These are phyloP conservation scores for Tipula confusa DNA, from an alignment of 2,888 invertebrate species.

Conservation along the genomic window DNA sequence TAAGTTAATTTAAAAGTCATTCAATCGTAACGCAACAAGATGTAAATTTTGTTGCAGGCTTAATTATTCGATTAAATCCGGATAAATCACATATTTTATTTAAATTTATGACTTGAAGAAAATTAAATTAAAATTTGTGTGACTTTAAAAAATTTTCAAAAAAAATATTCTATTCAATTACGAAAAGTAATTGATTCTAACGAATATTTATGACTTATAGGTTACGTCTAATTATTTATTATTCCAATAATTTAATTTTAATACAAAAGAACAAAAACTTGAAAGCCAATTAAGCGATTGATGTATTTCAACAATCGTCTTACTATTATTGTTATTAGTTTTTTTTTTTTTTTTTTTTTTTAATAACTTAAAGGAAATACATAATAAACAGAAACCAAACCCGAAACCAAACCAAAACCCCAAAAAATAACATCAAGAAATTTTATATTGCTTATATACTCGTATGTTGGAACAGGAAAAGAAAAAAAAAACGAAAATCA, in stretches of 20 bases:
- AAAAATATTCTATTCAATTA: not conserved
- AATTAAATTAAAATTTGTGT: not conserved
- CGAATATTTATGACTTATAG: not conserved
- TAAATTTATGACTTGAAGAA: not conserved
- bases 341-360: too few species aligned
- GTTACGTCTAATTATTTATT: not conserved
- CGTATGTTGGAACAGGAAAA: not conserved
- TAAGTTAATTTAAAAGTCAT: not conserved
- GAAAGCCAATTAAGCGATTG: not conserved
- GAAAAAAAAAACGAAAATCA: not conserved
- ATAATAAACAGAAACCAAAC: not conserved
- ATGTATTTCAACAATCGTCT: slow-evolving; percentile 16
- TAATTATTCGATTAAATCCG: not conserved
- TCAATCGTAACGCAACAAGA: not conserved
- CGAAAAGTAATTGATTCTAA: not conserved
- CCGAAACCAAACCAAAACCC: not conserved
- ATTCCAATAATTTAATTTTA: not conserved
- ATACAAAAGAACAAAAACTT: not conserved
- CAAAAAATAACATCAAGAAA: not conserved
- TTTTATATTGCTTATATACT: not conserved
- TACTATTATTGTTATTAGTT: not conserved
- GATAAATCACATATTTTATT: not conserved
- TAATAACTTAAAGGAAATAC: slow-evolving; percentile 3
- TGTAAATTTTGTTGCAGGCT: not conserved
- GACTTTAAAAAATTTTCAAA: not conserved